Evolutionary conservation across 2,797 vertebrate species (phyloP).

Genomic region (Labroides dimidiatus): DNA sequence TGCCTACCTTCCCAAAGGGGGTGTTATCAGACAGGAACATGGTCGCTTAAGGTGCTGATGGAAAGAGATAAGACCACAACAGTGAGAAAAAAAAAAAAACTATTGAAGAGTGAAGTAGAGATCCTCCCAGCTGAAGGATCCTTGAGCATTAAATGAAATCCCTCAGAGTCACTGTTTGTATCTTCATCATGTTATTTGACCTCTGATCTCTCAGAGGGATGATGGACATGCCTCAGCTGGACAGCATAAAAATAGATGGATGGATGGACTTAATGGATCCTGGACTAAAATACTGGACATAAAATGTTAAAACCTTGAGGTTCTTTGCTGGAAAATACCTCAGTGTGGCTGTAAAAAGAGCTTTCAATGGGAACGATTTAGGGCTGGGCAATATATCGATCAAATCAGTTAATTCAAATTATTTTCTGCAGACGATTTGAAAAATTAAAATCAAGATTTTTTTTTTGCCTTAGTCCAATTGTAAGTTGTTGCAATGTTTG

Average conservation of each 20-base stretch:
- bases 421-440: too few relatives aligned
- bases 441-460: too few relatives aligned
- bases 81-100: constrained; percentile 1
- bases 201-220: constrained; percentile 4
- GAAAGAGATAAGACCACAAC: constrained; percentile 42
- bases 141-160: constrained; percentile 6
- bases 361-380: too few relatives aligned
- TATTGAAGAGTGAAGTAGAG: neutral
- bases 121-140: constrained; percentile 20
- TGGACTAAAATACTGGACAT: too few relatives aligned
- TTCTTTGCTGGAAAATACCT: neutral
- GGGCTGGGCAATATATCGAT: too few relatives aligned
- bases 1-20: constrained; percentile 28
- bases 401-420: too few relatives aligned
- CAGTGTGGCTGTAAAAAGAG: neutral
- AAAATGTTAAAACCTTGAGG: too few relatives aligned
- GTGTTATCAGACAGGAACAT: constrained; percentile 63
- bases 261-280: neutral
- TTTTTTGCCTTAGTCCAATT: too few relatives aligned
- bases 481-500: too few relatives aligned
- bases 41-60: constrained; percentile 26
- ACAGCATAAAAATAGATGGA: neutral
- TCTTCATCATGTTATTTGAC: neutral
- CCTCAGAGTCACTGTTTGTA: constrained; percentile 4
- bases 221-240: neutral